Evolutionary conservation across 2,113 vertebrate genomes (phyloP).

Genomic region (Thomomys bottae): DNA sequence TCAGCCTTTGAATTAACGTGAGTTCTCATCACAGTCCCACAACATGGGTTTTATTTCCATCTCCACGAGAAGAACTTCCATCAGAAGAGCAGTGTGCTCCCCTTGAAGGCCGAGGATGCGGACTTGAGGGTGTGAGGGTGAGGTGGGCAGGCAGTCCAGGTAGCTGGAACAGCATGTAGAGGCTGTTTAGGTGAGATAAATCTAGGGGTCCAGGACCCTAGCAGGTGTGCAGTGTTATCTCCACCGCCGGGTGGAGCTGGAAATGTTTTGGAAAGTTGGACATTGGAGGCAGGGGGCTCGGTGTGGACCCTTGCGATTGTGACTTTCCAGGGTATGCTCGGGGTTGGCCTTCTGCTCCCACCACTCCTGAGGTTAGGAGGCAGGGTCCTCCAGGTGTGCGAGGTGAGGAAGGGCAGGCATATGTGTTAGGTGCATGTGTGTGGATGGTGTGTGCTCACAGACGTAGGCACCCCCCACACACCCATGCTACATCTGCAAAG

Average conservation of each 20-base stretch:
- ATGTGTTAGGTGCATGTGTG: not conserved
- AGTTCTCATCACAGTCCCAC: rapidly evolving
- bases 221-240: not conserved
- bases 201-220: not conserved
- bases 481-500: not conserved
- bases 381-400: not conserved
- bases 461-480: too few relatives aligned
- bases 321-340: not conserved
- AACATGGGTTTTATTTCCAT: not conserved
- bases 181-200: not conserved
- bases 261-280: not conserved
- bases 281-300: not conserved
- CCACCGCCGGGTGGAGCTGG: not conserved
- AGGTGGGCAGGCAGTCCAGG: rapidly evolving
- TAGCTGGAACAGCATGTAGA: not conserved
- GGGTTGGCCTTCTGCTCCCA: not conserved
- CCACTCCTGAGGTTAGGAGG: not conserved
- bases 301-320: not conserved
- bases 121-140: not conserved
- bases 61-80: not conserved
- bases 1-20: not conserved
- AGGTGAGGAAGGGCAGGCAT: not conserved
- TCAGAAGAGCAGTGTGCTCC: not conserved
- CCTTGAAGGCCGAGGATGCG: not conserved
- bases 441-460: not conserved